Base-by-base conservation (phyloP, 2,113 vertebrate species). In the Prochilodus magdalenae region DNA sequence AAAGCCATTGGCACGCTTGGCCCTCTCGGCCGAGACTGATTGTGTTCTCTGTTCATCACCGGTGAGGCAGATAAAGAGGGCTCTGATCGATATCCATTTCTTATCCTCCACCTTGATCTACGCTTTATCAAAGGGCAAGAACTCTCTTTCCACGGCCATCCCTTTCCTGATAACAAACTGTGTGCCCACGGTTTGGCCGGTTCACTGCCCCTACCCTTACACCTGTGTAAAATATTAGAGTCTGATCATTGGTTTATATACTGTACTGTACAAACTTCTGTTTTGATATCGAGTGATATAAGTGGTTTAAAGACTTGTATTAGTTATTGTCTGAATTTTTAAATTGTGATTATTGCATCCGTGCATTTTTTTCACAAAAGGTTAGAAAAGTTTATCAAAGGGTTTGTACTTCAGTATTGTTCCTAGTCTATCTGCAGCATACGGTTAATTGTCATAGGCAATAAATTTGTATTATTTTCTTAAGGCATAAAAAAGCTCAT, bases 71-170 rank as follows among this genome's bases (percentile, higher is more conserved):
- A 95, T 94, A 95, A 93, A 92, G 89, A 40, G 62, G 57, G 81
- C 83, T 53, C 87, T 88, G 85, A 94, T 95, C 94, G 91, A 94
- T 94, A 93, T 86, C 91, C 84, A 91, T 92, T 93, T 93, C 91
- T 93, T 91, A 93, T 94, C 94, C 86, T 83, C 83, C 87, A 73
- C 88, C 90, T 91, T 94, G 91, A 94, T 94, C 90, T 92, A 90
- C 87, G 89, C 90, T 93, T 89, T 87, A 91, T 94, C 90, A 92
- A 90, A 91, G 91, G 89, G 88, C 88, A 90, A 88, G 91, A 88
- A 83, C 88, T 84, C 59, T 83, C 88, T 89, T 84, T 91, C 89
- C 90, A 86, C 81, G 80, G 84, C 72, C 88, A 92, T 93, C 82
- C 82, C 86, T 87, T 90, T 75, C 69, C 88, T 88, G 90, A 91